Base-by-base conservation (phyloP, 2,113 vertebrate genomes). In the Corythaixoides concolor region DNA sequence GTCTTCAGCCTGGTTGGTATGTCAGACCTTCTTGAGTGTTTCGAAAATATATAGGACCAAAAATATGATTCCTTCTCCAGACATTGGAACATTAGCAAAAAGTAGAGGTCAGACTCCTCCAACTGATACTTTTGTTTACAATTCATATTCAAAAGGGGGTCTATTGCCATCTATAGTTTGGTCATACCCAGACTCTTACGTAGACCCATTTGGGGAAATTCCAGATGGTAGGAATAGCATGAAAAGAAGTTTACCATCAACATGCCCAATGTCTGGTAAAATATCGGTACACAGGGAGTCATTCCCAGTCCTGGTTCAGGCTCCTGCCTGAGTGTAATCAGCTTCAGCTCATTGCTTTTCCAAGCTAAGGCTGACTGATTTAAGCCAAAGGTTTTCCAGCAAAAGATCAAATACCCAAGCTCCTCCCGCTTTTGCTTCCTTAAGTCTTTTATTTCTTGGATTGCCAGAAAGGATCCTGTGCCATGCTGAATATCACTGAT, bases 1-100 rank as follows among this genome's bases (percentile, higher is more conserved):
- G 70, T 83, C 84, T 88, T 49, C 50, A 95, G 62, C 62, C 80
- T 82, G 43, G 59, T 3, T 80, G 90, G 17, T 81, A 81, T 35
- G 82, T 95, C 33, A 80, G 79, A 52, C 72, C 73, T 90, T 91
- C 62, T 16, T 62, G 73, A 89, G 66, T 81, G 79, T 80, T 95
- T 85, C 69, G 58, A 50, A 96, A 93, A 75, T 53, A 22, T 58
- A 27, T 58, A 60, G 62, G 28, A 30, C 39, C 37, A 45, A 92
- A 91, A 94, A 58, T 62, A 41, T 33, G 35, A 92, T 87, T 90
- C 62, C 59, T 96, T 95, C 56, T 92, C 33, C 84, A 92, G 88
- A 87, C 62, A 8, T 2, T 21, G 60, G 72, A 81, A 85, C 68
- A 58, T 75, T 82, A 66, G 75, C 45, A 67, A 33, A 37, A 91